Base-by-base conservation (phyloP, 2,113 vertebrate genomes). In the Ursus arctos region DNA sequence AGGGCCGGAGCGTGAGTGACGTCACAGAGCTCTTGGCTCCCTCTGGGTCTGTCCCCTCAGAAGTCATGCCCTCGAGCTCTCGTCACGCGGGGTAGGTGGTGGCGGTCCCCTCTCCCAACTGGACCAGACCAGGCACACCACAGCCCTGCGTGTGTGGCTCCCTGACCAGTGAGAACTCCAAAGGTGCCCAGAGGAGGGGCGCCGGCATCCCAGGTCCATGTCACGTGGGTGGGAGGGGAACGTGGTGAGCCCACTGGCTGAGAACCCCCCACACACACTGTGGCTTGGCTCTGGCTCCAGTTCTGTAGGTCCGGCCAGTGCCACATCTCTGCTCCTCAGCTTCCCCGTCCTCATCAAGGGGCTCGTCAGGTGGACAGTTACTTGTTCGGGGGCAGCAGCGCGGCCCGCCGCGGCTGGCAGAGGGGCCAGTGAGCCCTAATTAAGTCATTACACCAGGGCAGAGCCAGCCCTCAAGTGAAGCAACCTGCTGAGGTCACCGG, bases 401-500 rank as follows among this genome's bases (percentile, higher is more conserved):
- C 55, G 19, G 7, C 87, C 69, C 15, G 61, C 36, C 33, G 16
- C 63, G 53, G 31, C 71, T 51, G n/a, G 36, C 71, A 1, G 36
- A 80, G 51, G 65, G 83, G 90, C 36, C 93, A 49, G 7, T 0
- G 11, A 90, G 72, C 22, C 61, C 55, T 63, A 79, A 71, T 95
- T 71, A 84, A 61, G 13, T 47, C 24, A 80, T 76, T 10, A 69
- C 16, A 7, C 22, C 40, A 65, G 69, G 84, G 36, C 31, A 6
- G 84, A 55, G 69, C 61, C 84, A 82, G n/a, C 36, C 77, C 4
- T 4, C 22, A 43, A 43, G 51, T 47, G 18, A 22, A n/a, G 40
- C 86, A 49, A 63, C 43, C 57, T 36, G 40, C 77, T 97, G 71
- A 97, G 82, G 72, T 95, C 85, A 97, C 47, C 2, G 1, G 83